Base-by-base conservation (phyloP, 1,140 invertebrate genomes). In the Centruroides vittatus region DNA sequence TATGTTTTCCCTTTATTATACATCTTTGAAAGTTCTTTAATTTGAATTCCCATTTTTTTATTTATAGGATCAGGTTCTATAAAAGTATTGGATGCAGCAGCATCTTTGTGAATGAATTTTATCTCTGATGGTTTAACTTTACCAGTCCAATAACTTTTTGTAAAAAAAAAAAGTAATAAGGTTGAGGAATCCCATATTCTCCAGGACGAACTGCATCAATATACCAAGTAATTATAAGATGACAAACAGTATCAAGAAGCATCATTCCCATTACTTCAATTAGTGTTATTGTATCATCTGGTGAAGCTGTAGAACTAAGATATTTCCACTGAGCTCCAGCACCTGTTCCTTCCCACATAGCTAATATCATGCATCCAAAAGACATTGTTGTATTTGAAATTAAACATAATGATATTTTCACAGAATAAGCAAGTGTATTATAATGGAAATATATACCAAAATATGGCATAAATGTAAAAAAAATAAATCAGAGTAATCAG, bases 311-410 rank as follows among this genome's bases (percentile, higher is more conserved):
- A 0, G 70, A 73, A 61, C 78, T 82, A 7, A 92, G 73, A 64
- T 86, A 86, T 47, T 72, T 65, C 87, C 87, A 93, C 68, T 89
- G 84, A 12, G 86, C 70, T 47, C 86, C 86, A 9, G 76, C 68
- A 5, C 78, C 59, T 61, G 75, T 72, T 66, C 80, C 76, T 70
- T 83, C 82, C 62, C 73, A 80, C 23, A 73, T 66, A 0, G 80
- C 73, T 47, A 83, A 73, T 63, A 81, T 79, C 47, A 73, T 75
- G 61, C 79, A 81, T 5, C 80, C 81, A 65, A 80, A 75, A 3
- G 81, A 80, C 71, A 84, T 80, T 1, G 79, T 79, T 6, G 81
- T 76, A 68, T 80, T 81, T 6, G 78, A 80, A 7, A 80, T 71
- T 1, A 82, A 65, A 67, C 76, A 66, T 35, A 35, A 36, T 10